Percentiles rank a stretch among this genome's conserved stretches.
These are phyloP conservation scores for Ceratosolen solmsi DNA, from an alignment of 1,140 invertebrate species.

Conservation along the genomic window DNA sequence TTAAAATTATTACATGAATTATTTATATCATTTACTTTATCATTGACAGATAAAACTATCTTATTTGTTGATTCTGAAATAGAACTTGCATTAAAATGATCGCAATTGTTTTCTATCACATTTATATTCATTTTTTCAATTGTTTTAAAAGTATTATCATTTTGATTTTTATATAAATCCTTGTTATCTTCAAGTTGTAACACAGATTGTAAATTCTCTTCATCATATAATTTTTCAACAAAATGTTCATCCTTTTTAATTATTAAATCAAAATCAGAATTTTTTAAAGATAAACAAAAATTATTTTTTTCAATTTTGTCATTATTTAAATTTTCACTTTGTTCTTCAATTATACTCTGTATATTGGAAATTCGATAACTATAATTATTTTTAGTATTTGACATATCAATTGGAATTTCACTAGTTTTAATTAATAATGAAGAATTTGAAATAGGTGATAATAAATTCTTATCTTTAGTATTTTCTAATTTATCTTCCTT, in stretches of 20 bases:
- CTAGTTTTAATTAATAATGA: constrained; percentile 11
- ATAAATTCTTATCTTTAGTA: constrained; percentile 28
- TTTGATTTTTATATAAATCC: no score
- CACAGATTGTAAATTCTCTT: constrained; percentile 10
- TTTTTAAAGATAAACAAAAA: no score
- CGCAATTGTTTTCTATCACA: no score
- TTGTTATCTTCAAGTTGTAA: no score
- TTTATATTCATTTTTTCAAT: no score
- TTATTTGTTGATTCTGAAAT: no score
- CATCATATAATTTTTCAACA: constrained; percentile 7
- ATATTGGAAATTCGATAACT: not conserved
- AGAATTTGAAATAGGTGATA: not conserved
- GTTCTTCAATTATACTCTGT: not conserved
- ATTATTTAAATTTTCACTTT: not conserved
- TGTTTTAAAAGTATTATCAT: no score
- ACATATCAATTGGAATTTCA: not conserved
- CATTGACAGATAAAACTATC: no score
- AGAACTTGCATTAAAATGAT: no score
- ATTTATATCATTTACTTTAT: no score
- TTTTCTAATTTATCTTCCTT: constrained; percentile 1
- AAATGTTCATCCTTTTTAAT: not conserved
- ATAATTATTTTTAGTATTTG: not conserved
- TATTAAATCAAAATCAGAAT: no score
- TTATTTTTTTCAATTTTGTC: constrained; percentile 7
- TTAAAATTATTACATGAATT: no score